These are phyloP conservation scores for Meriones unguiculatus DNA, from an alignment of 2,113 vertebrate genomes.

Conservation along the genomic window DNA sequence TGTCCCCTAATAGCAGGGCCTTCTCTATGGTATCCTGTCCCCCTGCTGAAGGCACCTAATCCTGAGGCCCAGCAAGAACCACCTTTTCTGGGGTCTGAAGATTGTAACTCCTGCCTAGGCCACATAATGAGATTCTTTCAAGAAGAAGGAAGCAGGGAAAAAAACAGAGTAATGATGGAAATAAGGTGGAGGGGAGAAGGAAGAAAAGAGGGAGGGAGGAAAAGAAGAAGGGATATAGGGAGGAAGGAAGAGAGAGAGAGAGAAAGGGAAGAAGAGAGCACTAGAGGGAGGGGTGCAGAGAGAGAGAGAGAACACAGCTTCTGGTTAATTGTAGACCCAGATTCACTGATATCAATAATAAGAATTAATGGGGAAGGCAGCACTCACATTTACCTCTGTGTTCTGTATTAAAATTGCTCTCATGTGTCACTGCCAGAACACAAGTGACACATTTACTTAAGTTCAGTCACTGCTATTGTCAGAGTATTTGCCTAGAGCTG, in stretches of 20 bases:
- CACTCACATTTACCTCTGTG: not conserved
- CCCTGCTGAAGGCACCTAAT: not conserved
- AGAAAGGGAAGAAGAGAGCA: no score
- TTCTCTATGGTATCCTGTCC: not conserved
- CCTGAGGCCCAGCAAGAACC: not conserved
- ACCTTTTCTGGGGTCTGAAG: not conserved
- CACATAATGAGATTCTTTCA: not conserved
- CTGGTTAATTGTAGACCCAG: not conserved
- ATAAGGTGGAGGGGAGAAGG: not conserved
- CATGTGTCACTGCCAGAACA: not conserved
- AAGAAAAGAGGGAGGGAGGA: no score
- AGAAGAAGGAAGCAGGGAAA: not conserved
- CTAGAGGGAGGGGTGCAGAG: no score
- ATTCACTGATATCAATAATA: fast-evolving
- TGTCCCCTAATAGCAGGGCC: not conserved
- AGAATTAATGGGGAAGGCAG: not conserved
- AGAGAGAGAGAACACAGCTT: not conserved
- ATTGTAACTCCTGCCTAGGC: not conserved
- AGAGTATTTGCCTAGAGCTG: fast-evolving
- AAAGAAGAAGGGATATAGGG: no score
- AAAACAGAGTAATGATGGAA: not conserved
- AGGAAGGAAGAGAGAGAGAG: no score
- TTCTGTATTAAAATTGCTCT: not conserved
- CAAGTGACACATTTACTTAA: not conserved
- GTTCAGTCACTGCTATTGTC: no score